These are phyloP conservation scores for Falcaria lacertinaria DNA, from an alignment of 2,888 invertebrate genomes.

Conservation along the genomic window DNA sequence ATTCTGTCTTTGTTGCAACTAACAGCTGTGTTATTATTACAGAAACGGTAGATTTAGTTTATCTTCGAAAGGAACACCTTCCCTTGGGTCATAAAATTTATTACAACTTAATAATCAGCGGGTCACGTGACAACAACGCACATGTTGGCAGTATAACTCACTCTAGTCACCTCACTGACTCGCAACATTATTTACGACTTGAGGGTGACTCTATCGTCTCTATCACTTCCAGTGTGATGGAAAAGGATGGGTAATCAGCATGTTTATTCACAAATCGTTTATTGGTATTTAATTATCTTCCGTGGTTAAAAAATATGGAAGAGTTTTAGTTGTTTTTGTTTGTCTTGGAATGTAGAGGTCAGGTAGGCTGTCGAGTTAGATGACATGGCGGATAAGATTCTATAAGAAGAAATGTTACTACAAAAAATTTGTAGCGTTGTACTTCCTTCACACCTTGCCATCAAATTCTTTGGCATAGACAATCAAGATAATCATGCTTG, in stretches of 20 bases:
- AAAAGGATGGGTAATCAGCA: constrained; percentile 30
- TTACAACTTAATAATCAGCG: constrained; percentile 71
- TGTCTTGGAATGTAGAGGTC: constrained; percentile 28
- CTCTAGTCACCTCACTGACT: constrained; percentile 43
- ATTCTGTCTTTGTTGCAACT: not conserved
- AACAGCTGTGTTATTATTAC: constrained; percentile 16
- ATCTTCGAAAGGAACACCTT: constrained; percentile 42
- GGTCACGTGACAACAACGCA: constrained; percentile 63
- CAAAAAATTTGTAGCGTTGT: not conserved
- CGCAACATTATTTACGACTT: constrained; percentile 64
- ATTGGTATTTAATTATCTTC: constrained; percentile 68
- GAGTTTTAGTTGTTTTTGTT: constrained; percentile 23
- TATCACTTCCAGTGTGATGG: constrained; percentile 20
- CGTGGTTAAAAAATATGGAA: constrained; percentile 21
- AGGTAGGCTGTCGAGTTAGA: not conserved
- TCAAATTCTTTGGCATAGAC: too few species aligned
- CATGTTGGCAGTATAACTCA: constrained; percentile 64
- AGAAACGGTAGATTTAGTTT: constrained; percentile 6
- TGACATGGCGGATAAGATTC: not conserved
- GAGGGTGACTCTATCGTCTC: constrained; percentile 48
- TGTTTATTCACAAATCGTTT: constrained; percentile 66
- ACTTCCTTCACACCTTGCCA: not conserved
- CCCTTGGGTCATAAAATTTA: constrained; percentile 61
- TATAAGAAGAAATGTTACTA: not conserved
- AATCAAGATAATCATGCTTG: too few species aligned